Evolutionary conservation across 2,888 invertebrate species (phyloP).

Genomic region (Lithophane semibrunnea): DNA sequence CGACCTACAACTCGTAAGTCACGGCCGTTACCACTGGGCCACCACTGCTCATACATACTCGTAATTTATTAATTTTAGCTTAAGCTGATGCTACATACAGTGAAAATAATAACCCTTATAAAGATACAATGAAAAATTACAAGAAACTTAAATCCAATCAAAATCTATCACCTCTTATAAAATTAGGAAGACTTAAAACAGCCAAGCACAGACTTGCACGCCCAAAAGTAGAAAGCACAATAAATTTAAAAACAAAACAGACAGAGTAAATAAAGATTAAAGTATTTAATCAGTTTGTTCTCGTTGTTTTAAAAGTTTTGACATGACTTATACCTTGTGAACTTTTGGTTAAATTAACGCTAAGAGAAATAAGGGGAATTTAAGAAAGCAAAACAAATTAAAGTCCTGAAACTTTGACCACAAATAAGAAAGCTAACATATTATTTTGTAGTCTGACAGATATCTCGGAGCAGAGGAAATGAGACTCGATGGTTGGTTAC

Average conservation of each 20-base stretch:
- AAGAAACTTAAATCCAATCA: neutral
- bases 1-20: too few species aligned
- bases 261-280: constrained; percentile 88
- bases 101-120: neutral
- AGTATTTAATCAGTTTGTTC: constrained; percentile 87
- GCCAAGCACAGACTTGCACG: constrained; percentile 71
- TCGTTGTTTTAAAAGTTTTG: constrained; percentile 84
- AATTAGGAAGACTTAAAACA: constrained; percentile 46
- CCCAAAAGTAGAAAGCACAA: constrained; percentile 82
- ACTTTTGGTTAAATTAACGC: constrained; percentile 73
- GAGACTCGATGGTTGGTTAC: neutral
- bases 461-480: constrained; percentile 11
- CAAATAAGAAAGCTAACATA: constrained; percentile 52
- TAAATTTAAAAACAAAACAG: constrained; percentile 86
- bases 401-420: constrained; percentile 59
- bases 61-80: neutral
- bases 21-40: too few species aligned
- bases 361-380: constrained; percentile 62
- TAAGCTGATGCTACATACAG: neutral
- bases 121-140: neutral
- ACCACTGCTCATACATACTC: too few species aligned
- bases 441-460: constrained; percentile 20
- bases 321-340: constrained; percentile 85
- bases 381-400: constrained; percentile 63
- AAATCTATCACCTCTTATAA: constrained; percentile 29